Evolutionary conservation across 2,888 invertebrate genomes (phyloP).

Genomic region (Parapristionchus giblindavisi): DNA sequence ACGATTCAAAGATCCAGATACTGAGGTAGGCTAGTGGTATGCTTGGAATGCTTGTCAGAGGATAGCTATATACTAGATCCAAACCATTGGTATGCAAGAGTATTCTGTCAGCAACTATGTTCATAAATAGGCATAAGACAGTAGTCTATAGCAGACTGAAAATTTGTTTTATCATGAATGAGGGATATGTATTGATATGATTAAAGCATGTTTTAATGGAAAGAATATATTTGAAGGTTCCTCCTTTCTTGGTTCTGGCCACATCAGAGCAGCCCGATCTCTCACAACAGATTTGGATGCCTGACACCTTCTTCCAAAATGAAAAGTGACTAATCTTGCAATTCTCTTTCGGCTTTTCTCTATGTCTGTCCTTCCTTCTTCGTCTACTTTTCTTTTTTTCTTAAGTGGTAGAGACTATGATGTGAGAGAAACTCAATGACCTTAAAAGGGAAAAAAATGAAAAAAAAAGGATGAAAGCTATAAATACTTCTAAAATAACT

Average conservation of each 20-base stretch:
- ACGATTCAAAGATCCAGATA: slow-evolving; percentile 64
- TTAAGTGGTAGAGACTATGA: not conserved
- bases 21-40: slow-evolving; percentile 59
- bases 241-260: slow-evolving; percentile 66
- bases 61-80: no score
- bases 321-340: slow-evolving; percentile 77
- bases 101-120: no score
- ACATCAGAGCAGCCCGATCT: slow-evolving; percentile 66
- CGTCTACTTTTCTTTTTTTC: not conserved
- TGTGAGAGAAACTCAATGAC: not conserved
- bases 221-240: slow-evolving; percentile 47
- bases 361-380: not conserved
- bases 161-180: no score
- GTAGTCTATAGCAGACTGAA: no score
- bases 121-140: no score
- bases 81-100: no score
- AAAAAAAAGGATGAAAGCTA: not conserved
- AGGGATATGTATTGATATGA: not conserved
- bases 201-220: not conserved
- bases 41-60: no score
- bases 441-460: not conserved
- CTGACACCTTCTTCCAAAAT: slow-evolving; percentile 74
- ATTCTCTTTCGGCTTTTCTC: not conserved
- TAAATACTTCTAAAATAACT: not conserved
- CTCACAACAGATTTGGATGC: slow-evolving; percentile 69